These are phyloP conservation scores for Pipra filicauda DNA, from an alignment of 2,113 vertebrate species.

Conservation along the genomic window DNA sequence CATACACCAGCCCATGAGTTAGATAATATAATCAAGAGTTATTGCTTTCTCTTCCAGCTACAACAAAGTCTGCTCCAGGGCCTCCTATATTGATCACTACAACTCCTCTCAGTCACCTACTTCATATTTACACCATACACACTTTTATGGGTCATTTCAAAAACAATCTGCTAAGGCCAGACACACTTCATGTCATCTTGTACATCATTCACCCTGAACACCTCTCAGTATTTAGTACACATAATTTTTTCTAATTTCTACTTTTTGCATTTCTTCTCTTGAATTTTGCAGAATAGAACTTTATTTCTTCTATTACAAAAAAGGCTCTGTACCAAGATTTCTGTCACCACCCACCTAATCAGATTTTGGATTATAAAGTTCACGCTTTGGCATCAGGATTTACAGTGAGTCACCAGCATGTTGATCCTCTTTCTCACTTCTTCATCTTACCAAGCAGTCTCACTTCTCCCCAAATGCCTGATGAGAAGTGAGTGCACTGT, in stretches of 20 bases:
- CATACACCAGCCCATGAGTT: not conserved
- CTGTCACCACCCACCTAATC: not conserved
- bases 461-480: not conserved
- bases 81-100: not conserved
- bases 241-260: not conserved
- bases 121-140: not conserved
- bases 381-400: not conserved
- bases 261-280: not conserved
- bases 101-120: not conserved
- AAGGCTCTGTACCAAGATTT: not conserved
- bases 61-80: not conserved
- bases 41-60: not conserved
- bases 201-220: not conserved
- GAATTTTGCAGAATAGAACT: not conserved
- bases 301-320: not conserved
- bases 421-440: not conserved
- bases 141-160: not conserved
- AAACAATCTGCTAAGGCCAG: not conserved
- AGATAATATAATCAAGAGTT: not conserved
- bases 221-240: not conserved
- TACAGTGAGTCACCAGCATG: not conserved
- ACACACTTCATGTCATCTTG: not conserved
- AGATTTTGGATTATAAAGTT: not conserved
- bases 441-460: not conserved
- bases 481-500: not conserved